Evolutionary conservation across 1,140 invertebrate species (phyloP).

Genomic region (Ceratosolen fusciceps): DNA sequence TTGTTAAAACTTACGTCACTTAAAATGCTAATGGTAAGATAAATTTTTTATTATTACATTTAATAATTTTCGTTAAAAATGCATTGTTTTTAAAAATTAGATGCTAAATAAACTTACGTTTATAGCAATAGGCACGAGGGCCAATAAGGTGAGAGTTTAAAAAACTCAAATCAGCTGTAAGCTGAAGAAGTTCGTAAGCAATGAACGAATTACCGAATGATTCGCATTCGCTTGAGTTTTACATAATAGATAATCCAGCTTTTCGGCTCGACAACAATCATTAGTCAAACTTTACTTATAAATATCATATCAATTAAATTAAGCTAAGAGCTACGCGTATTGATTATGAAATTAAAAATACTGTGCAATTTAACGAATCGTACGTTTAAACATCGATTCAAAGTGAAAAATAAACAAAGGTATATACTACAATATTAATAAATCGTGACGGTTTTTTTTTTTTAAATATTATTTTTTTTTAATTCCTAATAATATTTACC

Average conservation of each 20-base stretch:
- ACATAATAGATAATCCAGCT: neutral
- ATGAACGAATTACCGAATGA: neutral
- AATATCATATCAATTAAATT: neutral
- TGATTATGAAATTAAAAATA: conserved; percentile 8
- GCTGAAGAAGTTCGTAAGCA: neutral
- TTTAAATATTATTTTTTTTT: too few relatives aligned
- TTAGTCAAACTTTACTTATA: neutral
- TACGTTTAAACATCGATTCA: neutral
- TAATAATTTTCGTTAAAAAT: too few relatives aligned
- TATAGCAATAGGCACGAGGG: neutral
- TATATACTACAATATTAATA: neutral
- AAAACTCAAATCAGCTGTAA: conserved; percentile 2
- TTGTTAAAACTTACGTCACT: neutral
- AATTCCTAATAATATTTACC: too few relatives aligned
- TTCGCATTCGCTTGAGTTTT: neutral
- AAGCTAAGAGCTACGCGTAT: neutral
- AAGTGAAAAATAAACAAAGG: neutral
- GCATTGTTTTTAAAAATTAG: too few relatives aligned
- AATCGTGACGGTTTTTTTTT: too few relatives aligned
- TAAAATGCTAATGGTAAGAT: too few relatives aligned
- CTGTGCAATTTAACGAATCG: neutral
- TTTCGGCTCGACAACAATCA: neutral
- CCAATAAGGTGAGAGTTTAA: neutral
- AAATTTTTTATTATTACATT: too few relatives aligned
- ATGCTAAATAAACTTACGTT: too few relatives aligned